phyloP scores from a whole-genome alignment of 2,113 vertebrate genomes.

The Colinus virginianus region DNA sequence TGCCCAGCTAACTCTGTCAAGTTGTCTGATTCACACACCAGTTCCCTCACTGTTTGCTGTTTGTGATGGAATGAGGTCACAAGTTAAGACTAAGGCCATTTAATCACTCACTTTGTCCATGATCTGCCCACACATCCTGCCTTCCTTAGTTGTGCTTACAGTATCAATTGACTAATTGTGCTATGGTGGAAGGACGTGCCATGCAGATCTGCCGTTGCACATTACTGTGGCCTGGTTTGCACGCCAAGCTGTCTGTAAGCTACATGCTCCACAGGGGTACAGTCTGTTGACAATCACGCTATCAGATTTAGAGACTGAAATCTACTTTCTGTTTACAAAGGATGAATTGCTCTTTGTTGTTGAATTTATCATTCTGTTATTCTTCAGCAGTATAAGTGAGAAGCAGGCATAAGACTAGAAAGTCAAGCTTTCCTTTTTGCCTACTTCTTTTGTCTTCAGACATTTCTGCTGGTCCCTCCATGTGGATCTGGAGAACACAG shows the following conservation, averaged over 20 bases:
- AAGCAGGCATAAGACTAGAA: neutral
- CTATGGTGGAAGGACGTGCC: neutral
- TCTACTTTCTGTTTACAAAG: neutral
- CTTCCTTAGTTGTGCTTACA: neutral
- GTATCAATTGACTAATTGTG: neutral
- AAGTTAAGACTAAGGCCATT: slow-evolving; percentile 19
- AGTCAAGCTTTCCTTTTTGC: neutral
- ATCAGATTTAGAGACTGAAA: neutral
- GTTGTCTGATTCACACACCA: neutral
- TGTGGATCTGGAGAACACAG: neutral
- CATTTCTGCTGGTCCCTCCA: neutral
- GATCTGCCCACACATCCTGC: neutral
- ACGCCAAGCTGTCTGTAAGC: fast-evolving
- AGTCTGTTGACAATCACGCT: neutral
- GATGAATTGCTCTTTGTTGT: neutral
- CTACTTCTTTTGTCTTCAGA: neutral
- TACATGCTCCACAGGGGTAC: neutral
- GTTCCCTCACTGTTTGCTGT: neutral
- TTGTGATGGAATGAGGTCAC: slow-evolving; percentile 38
- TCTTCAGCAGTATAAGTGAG: neutral
- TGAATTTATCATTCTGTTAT: neutral
- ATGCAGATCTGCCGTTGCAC: slow-evolving; percentile 6
- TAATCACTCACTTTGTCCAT: slow-evolving; percentile 4
- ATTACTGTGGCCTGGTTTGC: neutral
- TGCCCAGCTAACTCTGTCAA: neutral